Evolutionary conservation across 2,888 invertebrate genomes (phyloP), one percentile per base, ranked within the genome.

Genomic region (Phengaris arion): DNA sequence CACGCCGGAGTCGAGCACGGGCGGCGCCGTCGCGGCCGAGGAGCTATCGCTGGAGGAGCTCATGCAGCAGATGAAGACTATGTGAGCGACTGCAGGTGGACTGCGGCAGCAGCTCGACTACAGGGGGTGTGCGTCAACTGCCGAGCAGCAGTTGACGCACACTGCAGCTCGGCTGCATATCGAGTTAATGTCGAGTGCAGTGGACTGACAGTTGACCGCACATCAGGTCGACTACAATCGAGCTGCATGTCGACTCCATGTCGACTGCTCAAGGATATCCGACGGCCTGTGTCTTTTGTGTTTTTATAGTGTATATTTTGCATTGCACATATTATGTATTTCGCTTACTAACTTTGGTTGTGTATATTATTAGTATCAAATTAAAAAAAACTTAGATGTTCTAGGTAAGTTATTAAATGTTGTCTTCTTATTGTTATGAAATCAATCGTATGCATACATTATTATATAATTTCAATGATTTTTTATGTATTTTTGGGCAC

Each of bases 31-130:
- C 69, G 91, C 94, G 0, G 93, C 94, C 57, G 90, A 92, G 0
- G 95, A 95, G 77, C 89, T 95, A 4, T 97, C 96, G 79, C 94
- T 99, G 74, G 98, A 98, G 77, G 98, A 98, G 75, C 94, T 99
- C 78, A 98, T 98, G 97, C 96, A 96, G 78, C 96, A 98, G 90
- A 97, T 99, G 97, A 98, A 98, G 92, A 94, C 96, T 35, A 96
- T 98, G 87, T 98, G 94, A 95, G n/a, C 46, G 51, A 22, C 15
- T 51, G 52, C 64, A 70, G 10, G 51, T 10, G 10, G 9, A 10
- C 48, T 51, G n/a, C 15, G n/a, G 35, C 35, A 10, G 6, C n/a
- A 69, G n/a, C n/a, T 22, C 59, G 12, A 35, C 35, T 35, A 12
- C 64, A 35, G 22, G n/a, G 7, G 8, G 15, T 15, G 9, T 22